These are phyloP conservation scores for Poeciliopsis gracilis DNA, from an alignment of 2,797 vertebrate species.

Conservation along the genomic window DNA sequence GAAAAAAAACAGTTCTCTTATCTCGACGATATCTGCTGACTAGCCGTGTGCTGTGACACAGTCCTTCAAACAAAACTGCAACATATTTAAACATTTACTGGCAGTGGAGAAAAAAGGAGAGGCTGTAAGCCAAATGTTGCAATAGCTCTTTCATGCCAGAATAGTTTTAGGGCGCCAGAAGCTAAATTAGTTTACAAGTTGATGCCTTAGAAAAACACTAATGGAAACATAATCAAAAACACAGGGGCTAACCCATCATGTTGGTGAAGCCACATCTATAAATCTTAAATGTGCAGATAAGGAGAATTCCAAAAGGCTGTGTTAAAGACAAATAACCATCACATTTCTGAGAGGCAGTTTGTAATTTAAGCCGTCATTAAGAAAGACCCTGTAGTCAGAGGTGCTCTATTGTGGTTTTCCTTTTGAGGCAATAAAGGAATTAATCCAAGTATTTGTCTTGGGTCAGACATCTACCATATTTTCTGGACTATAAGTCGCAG, in stretches of 20 bases:
- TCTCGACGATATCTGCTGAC: conserved; percentile 72
- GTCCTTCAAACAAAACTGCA: conserved; percentile 74
- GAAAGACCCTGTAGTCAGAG: conserved; percentile 54
- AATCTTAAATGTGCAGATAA: conserved; percentile 64
- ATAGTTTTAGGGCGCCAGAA: conserved; percentile 77
- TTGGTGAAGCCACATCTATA: conserved; percentile 55
- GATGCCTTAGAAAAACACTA: conserved; percentile 77
- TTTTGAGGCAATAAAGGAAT: conserved; percentile 44
- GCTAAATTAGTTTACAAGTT: conserved; percentile 81
- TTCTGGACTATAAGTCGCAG: no score
- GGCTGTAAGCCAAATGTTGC: conserved; percentile 62
- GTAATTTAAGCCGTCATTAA: conserved; percentile 62
- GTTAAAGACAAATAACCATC: conserved; percentile 59
- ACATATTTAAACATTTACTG: conserved; percentile 82
- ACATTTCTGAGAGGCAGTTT: conserved; percentile 54
- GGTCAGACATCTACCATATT: conserved; percentile 29
- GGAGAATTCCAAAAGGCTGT: conserved; percentile 37
- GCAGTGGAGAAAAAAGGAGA: conserved; percentile 46
- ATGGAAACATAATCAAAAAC: conserved; percentile 80
- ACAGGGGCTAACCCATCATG: conserved; percentile 53
- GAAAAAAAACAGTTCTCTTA: conserved; percentile 68
- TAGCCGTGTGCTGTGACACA: conserved; percentile 63
- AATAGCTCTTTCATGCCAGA: conserved; percentile 78
- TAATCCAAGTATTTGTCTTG: conserved; percentile 48
- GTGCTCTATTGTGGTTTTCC: conserved; percentile 39